phyloP scores from a whole-genome alignment of 2,888 invertebrate genomes.

The Tachina lurida region DNA sequence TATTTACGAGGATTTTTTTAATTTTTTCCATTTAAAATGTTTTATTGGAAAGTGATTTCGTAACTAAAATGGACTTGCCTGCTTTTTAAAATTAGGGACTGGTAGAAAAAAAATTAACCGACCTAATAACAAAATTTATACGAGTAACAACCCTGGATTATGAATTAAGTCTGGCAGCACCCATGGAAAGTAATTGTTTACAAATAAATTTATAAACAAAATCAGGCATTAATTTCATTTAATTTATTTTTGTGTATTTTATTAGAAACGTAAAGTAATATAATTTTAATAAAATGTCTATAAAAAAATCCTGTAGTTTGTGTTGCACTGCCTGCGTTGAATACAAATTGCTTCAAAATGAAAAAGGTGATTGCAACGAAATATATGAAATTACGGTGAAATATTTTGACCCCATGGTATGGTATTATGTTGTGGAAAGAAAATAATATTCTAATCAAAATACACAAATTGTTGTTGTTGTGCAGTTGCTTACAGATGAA shows the following conservation, averaged over 20 bases:
- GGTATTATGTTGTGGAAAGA: not conserved
- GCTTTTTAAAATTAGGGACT: no score
- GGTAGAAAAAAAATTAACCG: not conserved
- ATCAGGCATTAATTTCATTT: slow-evolving; percentile 19
- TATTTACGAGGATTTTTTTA: no score
- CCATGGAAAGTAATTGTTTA: slow-evolving; percentile 33
- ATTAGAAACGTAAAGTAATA: not conserved
- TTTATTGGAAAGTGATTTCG: no score
- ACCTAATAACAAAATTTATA: not conserved
- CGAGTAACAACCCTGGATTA: not conserved
- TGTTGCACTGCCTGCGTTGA: slow-evolving; percentile 46
- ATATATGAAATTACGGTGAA: slow-evolving; percentile 65
- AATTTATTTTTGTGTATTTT: not conserved
- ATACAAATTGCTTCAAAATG: slow-evolving; percentile 56
- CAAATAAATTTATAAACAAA: slow-evolving; percentile 34
- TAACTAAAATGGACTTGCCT: no score
- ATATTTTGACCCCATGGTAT: slow-evolving; percentile 68
- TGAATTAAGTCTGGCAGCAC: slow-evolving; percentile 7
- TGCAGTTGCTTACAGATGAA: slow-evolving; percentile 41
- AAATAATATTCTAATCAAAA: not conserved
- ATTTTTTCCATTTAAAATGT: no score
- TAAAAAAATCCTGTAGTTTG: slow-evolving; percentile 55
- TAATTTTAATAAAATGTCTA: slow-evolving; percentile 42
- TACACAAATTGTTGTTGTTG: not conserved
- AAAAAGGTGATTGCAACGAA: slow-evolving; percentile 55